These are phyloP conservation scores for Vidua macroura DNA, from an alignment of 2,113 vertebrate genomes.

Conservation along the genomic window DNA sequence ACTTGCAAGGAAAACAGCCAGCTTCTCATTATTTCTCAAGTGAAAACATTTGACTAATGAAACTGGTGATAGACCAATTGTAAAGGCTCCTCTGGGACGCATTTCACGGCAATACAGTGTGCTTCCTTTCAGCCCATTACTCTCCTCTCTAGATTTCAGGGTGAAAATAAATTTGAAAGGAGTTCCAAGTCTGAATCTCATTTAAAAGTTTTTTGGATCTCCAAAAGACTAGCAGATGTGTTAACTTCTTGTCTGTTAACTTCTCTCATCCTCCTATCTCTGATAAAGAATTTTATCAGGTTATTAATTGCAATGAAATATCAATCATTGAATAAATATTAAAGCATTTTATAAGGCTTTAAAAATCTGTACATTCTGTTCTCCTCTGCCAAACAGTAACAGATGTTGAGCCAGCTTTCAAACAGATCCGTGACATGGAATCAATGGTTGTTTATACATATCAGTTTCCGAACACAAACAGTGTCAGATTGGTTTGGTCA, in stretches of 20 bases:
- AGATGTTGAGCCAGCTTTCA: constrained; percentile 44
- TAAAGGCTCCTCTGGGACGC: not conserved
- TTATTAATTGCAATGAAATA: constrained; percentile 40
- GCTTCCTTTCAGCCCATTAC: constrained; percentile 21
- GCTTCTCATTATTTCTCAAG: not conserved
- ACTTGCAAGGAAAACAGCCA: not conserved
- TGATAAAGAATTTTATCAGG: constrained; percentile 8
- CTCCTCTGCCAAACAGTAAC: not conserved
- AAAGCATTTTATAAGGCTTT: constrained; percentile 8
- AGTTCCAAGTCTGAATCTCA: constrained; percentile 14
- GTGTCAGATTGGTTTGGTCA: not conserved
- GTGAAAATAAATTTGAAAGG: constrained; percentile 28
- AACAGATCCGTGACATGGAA: not conserved
- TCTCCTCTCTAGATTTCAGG: not conserved
- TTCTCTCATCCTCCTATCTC: not conserved
- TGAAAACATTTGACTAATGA: constrained; percentile 1
- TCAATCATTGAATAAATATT: constrained; percentile 24
- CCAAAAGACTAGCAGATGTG: constrained; percentile 36
- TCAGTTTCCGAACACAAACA: not conserved
- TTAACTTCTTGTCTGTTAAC: not conserved
- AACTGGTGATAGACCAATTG: not conserved
- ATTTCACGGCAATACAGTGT: not conserved
- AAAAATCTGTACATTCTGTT: constrained; percentile 9
- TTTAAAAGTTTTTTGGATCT: constrained; percentile 24
- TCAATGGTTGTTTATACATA: not conserved